phyloP scores from a whole-genome alignment of 2,113 vertebrate species.

The Anguilla rostrata region DNA sequence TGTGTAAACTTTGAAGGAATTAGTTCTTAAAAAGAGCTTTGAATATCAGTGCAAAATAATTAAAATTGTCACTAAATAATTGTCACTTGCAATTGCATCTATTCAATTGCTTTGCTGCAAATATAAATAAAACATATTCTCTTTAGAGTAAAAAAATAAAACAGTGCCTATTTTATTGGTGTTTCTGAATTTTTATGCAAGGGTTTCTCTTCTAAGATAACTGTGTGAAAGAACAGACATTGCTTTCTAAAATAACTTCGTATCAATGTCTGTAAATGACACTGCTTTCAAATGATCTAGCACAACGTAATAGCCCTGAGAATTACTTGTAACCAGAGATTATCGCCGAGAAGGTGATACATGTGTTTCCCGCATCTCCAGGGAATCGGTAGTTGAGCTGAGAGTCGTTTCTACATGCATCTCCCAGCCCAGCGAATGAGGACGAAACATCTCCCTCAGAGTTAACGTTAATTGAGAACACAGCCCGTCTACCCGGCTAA shows the following conservation, averaged over 20 bases:
- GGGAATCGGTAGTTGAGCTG: conserved; percentile 10
- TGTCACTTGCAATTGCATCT: background rate
- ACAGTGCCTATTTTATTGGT: background rate
- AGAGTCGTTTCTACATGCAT: conserved; percentile 15
- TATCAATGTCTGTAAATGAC: background rate
- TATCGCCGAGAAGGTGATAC: conserved; percentile 28
- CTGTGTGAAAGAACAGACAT: background rate
- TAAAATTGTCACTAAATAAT: background rate
- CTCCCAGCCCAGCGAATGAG: conserved; percentile 31
- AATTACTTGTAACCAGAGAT: conserved; percentile 26
- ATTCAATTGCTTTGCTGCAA: background rate
- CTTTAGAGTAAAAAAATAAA: background rate
- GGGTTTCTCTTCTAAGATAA: background rate
- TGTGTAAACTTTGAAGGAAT: background rate
- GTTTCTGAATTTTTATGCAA: background rate
- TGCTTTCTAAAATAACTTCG: background rate
- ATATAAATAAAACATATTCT: background rate
- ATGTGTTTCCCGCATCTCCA: conserved; percentile 17
- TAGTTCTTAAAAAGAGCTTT: background rate
- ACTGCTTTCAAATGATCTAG: background rate
- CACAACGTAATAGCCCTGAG: conserved; percentile 30
- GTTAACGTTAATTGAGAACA: conserved; percentile 49
- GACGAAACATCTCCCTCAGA: conserved; percentile 27
- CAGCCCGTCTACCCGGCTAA: conserved; percentile 40
- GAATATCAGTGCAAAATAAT: background rate